Evolutionary conservation across 2,888 invertebrate species (phyloP), one percentile per base, ranked within the genome.

Genomic region (Pandemis heparana): DNA sequence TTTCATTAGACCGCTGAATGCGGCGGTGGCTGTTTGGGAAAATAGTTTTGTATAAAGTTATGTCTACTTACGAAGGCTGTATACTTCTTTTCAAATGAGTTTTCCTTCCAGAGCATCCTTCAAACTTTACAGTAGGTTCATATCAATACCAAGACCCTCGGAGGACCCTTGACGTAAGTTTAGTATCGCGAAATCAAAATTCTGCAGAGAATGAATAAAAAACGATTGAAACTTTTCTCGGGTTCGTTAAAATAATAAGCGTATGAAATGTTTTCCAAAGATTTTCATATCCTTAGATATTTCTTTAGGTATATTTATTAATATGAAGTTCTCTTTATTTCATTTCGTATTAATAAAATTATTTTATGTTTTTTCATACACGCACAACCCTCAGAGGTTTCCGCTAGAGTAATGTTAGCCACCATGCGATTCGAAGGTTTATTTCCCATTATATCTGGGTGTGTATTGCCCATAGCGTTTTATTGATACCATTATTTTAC

Each of bases 1-100:
- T 75, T 77, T 77, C 70, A 77, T 77, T 77, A 74, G 51, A 53
- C 46, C 73, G n/a, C 62, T 74, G 67, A 70, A 67, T 59, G 48
- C 56, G 67, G 62, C 46, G 38, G 66, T 23, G 66, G 46, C 43
- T 59, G 68, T 75, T 62, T 61, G 67, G 64, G 63, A 18, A 63
- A 75, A 66, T 63, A 70, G 70, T 71, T 67, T 62, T 18, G 46
- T 38, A 39, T 9, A 38, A 59, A 62, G 60, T 59, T 46, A 63
- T 73, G 63, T 56, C 32, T 62, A 46, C 18, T 41, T n/a, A 32
- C 23, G 23, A 32, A 43, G 23, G 7, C 61, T 16, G 66, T 67
- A 61, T 66, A 66, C 14, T 72, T 46, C 39, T 62, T 72, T 71
- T 64, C 18, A 12, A 12, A 10, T 5, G 16, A 38, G 61, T 18